Evolutionary conservation across 2,797 vertebrate genomes (phyloP).

Genomic region (Fistularia commersonii): DNA sequence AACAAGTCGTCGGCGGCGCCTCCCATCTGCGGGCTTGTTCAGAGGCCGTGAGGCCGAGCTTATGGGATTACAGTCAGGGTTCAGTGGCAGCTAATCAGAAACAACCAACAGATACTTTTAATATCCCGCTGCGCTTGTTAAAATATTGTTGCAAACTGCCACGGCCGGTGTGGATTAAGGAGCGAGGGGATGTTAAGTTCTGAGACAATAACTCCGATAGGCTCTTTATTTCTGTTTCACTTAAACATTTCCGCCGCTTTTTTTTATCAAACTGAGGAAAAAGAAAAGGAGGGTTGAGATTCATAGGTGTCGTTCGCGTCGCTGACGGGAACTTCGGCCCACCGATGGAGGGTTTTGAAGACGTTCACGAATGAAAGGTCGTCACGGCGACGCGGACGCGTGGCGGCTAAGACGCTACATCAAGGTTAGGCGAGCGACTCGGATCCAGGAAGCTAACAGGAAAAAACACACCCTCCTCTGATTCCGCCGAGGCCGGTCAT

Average conservation of each 20-base stretch:
- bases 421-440: no score
- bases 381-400: not conserved
- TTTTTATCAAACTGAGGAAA: conserved; percentile 27
- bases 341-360: not conserved
- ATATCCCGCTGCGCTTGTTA: conserved; percentile 59
- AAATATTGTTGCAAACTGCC: conserved; percentile 52
- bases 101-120: conserved; percentile 64
- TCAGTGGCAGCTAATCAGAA: conserved; percentile 68
- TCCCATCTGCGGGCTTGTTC: conserved; percentile 44
- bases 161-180: conserved; percentile 56
- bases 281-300: conserved; percentile 11
- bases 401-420: no score
- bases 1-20: conserved; percentile 40
- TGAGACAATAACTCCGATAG: conserved; percentile 43
- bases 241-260: conserved; percentile 24
- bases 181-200: conserved; percentile 32
- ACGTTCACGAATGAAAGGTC: no score
- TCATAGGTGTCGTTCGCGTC: conserved; percentile 29
- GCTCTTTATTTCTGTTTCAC: conserved; percentile 1
- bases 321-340: conserved; percentile 22
- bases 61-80: conserved; percentile 65
- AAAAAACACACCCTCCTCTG: not conserved
- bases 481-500: no score
- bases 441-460: not conserved
- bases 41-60: conserved; percentile 41